Percentiles rank a stretch among this genome's conserved stretches.
phyloP scores from a whole-genome alignment of 2,113 vertebrate species.

The Pipra filicauda region DNA sequence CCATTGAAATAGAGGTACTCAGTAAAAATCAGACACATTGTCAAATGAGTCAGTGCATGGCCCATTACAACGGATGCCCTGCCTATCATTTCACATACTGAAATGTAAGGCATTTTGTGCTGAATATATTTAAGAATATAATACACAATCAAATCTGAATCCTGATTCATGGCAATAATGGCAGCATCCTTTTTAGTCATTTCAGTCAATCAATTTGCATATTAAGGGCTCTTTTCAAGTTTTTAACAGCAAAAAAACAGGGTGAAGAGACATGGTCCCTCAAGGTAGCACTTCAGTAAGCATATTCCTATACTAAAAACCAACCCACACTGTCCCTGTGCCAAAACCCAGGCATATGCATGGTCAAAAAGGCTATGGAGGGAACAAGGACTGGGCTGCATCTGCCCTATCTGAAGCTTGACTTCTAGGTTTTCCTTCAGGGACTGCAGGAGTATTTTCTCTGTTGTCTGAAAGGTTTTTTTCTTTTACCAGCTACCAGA shows the following conservation, averaged over 20 bases:
- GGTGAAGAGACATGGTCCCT: background rate
- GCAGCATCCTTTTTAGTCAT: background rate
- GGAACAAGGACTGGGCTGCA: background rate
- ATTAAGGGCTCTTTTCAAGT: constrained; percentile 1
- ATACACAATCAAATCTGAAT: constrained; percentile 55
- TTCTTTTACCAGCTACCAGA: background rate
- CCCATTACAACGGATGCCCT: background rate
- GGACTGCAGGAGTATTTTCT: background rate
- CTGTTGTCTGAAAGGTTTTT: background rate
- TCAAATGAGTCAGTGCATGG: constrained; percentile 2
- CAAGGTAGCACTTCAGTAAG: background rate
- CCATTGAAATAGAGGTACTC: background rate
- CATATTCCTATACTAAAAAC: background rate
- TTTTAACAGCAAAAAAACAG: background rate
- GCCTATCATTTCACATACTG: background rate
- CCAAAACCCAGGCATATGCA: background rate
- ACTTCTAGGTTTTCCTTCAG: background rate
- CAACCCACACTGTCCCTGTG: background rate
- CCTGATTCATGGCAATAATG: background rate
- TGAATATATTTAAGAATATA: constrained; percentile 47
- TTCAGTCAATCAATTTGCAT: background rate
- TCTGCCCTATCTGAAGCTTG: background rate
- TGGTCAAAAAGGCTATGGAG: background rate
- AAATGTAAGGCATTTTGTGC: background rate
- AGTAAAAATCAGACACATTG: constrained; percentile 50